These are phyloP conservation scores for Carapus acus DNA, from an alignment of 2,797 vertebrate genomes.

Conservation along the genomic window DNA sequence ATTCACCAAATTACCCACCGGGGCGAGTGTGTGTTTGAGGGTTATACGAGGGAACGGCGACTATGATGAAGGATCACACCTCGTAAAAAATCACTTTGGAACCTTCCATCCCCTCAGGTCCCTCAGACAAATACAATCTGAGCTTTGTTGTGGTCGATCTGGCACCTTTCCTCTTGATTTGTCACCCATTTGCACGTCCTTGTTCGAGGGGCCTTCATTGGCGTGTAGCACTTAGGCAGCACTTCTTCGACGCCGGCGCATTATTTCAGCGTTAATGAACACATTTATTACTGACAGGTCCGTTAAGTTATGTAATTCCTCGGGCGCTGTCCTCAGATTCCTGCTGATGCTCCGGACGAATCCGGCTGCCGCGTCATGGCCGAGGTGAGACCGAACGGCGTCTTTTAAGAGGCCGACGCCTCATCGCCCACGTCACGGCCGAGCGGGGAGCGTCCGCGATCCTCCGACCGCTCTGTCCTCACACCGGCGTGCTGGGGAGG, in stretches of 20 bases:
- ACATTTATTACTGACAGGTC: conserved; percentile 7
- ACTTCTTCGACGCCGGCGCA: conserved; percentile 1
- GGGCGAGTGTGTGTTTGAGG: no score
- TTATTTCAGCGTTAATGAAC: neutral
- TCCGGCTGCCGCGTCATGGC: conserved; percentile 8
- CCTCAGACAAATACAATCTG: no score
- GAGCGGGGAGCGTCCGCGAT: conserved; percentile 7
- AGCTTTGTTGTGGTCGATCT: no score
- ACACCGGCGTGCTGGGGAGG: conserved; percentile 30
- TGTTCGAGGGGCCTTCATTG: neutral
- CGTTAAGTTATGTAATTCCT: conserved; percentile 10
- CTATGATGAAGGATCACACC: no score
- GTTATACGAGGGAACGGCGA: no score
- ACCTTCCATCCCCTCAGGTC: no score
- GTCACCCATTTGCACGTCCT: no score
- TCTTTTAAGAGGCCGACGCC: conserved; percentile 18
- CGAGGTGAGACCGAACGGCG: conserved; percentile 21
- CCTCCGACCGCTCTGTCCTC: conserved; percentile 14
- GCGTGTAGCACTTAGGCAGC: conserved; percentile 3
- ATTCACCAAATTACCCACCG: no score
- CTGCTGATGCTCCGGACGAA: conserved; percentile 8
- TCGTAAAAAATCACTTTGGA: no score
- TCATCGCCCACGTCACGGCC: conserved; percentile 7
- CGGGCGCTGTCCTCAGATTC: neutral
- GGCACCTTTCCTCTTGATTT: no score